A percentile compares a stretch with the other conserved stretches of the same genome.
Evolutionary conservation across 2,113 vertebrate genomes (phyloP).

Genomic region (Paramisgurnus dabryanus): DNA sequence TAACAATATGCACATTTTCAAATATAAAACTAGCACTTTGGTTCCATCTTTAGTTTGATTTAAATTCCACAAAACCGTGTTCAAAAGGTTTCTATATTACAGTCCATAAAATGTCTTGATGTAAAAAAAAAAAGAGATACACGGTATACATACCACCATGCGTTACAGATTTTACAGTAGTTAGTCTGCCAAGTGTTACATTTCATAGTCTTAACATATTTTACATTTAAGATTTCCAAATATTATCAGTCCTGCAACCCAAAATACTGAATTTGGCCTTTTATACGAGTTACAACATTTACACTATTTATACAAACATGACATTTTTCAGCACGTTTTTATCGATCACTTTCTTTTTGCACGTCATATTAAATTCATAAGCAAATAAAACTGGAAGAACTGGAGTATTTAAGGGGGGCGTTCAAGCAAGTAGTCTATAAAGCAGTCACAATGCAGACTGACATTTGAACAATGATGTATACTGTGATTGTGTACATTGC

Average conservation of each 20-base stretch:
- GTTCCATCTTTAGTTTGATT: background rate
- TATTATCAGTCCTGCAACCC: background rate
- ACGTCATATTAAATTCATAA: too few species aligned
- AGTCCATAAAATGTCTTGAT: background rate
- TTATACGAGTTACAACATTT: background rate
- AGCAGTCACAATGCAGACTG: background rate
- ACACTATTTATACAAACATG: background rate
- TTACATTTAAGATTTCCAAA: background rate
- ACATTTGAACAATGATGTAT: background rate
- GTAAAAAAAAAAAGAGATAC: background rate
- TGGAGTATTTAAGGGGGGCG: too few species aligned
- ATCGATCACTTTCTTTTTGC: background rate
- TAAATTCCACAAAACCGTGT: background rate
- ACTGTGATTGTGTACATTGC: background rate
- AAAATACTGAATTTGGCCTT: slow-evolving; percentile 28
- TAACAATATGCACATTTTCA: background rate
- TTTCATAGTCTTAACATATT: background rate
- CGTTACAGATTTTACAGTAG: slow-evolving; percentile 21
- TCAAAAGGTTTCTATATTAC: background rate
- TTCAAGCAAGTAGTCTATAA: background rate
- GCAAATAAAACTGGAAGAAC: too few species aligned
- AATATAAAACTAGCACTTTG: background rate
- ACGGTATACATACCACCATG: background rate
- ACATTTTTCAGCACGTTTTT: background rate
- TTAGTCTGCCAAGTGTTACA: background rate